Evolutionary conservation across 1,140 invertebrate species (phyloP), one percentile per base, ranked within the genome.

Genomic region (Metaphire vulgaris): DNA sequence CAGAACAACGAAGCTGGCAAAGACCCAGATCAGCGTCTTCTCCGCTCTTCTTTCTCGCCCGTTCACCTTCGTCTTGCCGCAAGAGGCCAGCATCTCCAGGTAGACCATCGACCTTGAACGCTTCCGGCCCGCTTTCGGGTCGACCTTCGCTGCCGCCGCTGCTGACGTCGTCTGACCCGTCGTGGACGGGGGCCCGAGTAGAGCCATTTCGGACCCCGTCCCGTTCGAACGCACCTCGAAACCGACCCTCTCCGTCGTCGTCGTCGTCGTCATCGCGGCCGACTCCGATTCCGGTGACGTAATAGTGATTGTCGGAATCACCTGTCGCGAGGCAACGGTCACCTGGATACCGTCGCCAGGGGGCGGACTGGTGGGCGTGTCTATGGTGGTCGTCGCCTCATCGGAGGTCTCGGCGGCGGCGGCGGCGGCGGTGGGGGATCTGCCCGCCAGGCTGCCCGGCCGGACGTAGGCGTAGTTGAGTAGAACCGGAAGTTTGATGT

Each of bases 31-130:
- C 15, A 89, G 80, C 16, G 88, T 89, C 79, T 89, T 89, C 0
- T 89, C 88, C 2, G 89, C 89, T 81, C 89, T 89, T 56, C 87
- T 84, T 78, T 89, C 89, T 72, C 87, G 86, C 28, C 64, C 56
- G 75, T 64, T 76, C n/a, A 76, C 68, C 28, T 77, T 72, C 0
- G 32, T 21, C 21, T 41, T 21, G 1, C 68, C 68, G 26, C 33
- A 30, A 16, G 28, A 69, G n/a, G 67, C 33, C 28, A 56, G 33
- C 65, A 70, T 75, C n/a, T 33, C 33, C 33, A 75, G 75, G 26
- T 56, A 56, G 28, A 77, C 41, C 64, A 68, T 29, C 1, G 56
- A 74, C 31, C 33, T 66, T 26, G 71, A 66, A 1, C 65, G 32
- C 29, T 1, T 2, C 28, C 64, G 64, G n/a, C 16, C 16, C 28